These are phyloP conservation scores for Caenorhabditis auriculariae DNA, from an alignment of 2,888 invertebrate genomes.

Conservation along the genomic window DNA sequence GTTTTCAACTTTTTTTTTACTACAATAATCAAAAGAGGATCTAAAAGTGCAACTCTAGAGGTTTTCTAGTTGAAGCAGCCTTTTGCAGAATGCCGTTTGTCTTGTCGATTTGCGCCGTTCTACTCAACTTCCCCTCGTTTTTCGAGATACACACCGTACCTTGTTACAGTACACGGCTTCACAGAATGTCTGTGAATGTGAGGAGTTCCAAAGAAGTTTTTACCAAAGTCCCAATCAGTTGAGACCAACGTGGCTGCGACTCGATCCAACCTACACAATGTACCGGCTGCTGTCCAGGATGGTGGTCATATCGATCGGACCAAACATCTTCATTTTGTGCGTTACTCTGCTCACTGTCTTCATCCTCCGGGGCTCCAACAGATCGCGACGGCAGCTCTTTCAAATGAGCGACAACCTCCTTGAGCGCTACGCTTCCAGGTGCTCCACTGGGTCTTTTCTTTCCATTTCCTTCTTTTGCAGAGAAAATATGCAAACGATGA, in stretches of 20 bases:
- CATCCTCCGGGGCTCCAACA: slow-evolving; percentile 50
- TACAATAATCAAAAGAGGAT: too few species aligned
- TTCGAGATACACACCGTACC: slow-evolving; percentile 45
- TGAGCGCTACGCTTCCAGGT: slow-evolving; percentile 41
- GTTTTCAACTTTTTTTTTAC: too few species aligned
- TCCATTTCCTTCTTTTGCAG: slow-evolving; percentile 19
- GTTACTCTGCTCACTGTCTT: slow-evolving; percentile 49
- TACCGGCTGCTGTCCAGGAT: slow-evolving; percentile 52
- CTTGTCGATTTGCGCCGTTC: slow-evolving; percentile 41
- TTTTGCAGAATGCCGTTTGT: slow-evolving; percentile 43
- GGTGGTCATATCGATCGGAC: slow-evolving; percentile 55
- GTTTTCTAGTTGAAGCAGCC: neutral
- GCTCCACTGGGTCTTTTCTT: neutral
- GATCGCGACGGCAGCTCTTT: slow-evolving; percentile 50
- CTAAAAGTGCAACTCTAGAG: too few species aligned
- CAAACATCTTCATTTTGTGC: slow-evolving; percentile 53
- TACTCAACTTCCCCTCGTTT: slow-evolving; percentile 54
- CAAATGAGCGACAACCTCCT: slow-evolving; percentile 52
- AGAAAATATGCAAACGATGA: slow-evolving; percentile 54
- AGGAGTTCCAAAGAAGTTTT: neutral
- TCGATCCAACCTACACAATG: slow-evolving; percentile 37
- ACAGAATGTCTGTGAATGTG: slow-evolving; percentile 8
- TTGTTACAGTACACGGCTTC: slow-evolving; percentile 9
- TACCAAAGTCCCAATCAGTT: slow-evolving; percentile 24
- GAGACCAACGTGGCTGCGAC: slow-evolving; percentile 35